Evolutionary conservation across 2,888 invertebrate genomes (phyloP).

Genomic region (Dynastes tityus): DNA sequence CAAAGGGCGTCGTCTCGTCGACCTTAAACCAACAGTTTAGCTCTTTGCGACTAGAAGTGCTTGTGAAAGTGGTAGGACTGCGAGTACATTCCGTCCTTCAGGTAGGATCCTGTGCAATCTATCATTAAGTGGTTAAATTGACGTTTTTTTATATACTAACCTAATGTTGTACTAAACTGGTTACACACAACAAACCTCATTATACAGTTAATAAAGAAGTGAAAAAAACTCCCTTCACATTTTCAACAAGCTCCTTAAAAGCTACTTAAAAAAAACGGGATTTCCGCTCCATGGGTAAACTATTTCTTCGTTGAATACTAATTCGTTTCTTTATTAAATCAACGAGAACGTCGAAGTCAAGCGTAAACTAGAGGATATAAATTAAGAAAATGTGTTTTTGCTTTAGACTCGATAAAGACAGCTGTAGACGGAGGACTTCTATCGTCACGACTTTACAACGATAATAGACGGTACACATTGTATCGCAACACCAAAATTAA

Average conservation of each 20-base stretch:
- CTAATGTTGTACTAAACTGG: background rate
- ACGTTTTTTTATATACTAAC: background rate
- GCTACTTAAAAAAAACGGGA: constrained; percentile 4
- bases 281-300: constrained; percentile 12
- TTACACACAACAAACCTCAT: background rate
- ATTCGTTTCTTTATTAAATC: constrained; percentile 4
- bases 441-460: no score
- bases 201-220: background rate
- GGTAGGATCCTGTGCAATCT: no score
- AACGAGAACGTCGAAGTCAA: constrained; percentile 5
- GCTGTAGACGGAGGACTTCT: no score
- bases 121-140: no score
- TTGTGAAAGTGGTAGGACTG: no score
- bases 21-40: no score
- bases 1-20: no score
- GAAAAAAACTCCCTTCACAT: background rate
- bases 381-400: constrained; percentile 25
- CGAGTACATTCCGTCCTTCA: no score
- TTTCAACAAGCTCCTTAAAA: constrained; percentile 8
- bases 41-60: no score
- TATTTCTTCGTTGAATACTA: constrained; percentile 1
- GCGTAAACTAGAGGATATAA: constrained; percentile 4
- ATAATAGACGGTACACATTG: no score
- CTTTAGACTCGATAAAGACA: background rate
- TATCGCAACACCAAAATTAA: no score